Base-by-base conservation (phyloP, 2,113 vertebrate genomes). In the Python bivittatus region DNA sequence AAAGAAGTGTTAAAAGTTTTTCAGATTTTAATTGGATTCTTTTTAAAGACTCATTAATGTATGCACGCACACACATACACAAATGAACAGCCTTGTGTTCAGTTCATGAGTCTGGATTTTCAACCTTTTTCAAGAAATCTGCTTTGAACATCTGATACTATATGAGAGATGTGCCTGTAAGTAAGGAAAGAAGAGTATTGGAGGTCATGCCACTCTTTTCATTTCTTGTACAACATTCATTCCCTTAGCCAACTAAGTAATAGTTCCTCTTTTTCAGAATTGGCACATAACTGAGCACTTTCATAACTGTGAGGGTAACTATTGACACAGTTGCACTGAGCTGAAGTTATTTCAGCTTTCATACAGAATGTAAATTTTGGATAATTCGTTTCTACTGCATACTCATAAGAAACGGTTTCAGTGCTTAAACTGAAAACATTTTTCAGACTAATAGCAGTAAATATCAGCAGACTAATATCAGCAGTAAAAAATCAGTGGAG, bases 251-350 rank as follows among this genome's bases (percentile, higher is more conserved):
- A 95, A 92, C 93, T 94, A 96, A 90, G 95, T 72, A 92, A 44
- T 29, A 72, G 93, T 96, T 97, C 92, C 95, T 96, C 96, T 96
- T 96, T 94, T 33, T 95, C 94, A 88, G 60, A 88, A 94, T 96
- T 96, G 92, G 93, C 54, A 96, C 91, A 93, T 93, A 88, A 38
- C 96, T 95, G 94, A 93, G 56, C 95, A 94, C 95, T 97, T 97
- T 95, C 96, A 93, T 96, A 96, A 97, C 89, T 72, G 86, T 95
- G 94, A 12, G 91, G 95, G 90, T 92, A 72, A 93, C 68, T 95
- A 54, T 92, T 91, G n/a, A 52, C 10, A 83, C 91, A 90, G 29
- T 64, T 92, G 42, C 68, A 91, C 92, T 58, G 10, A 90, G 13
- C 6, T 88, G n/a, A 89, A 72, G 91, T 95, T 91, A 85, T 53